Conservation (phyloP, 2,113 vertebrate genomes). For the Pachypanchax playfairii region DNA sequence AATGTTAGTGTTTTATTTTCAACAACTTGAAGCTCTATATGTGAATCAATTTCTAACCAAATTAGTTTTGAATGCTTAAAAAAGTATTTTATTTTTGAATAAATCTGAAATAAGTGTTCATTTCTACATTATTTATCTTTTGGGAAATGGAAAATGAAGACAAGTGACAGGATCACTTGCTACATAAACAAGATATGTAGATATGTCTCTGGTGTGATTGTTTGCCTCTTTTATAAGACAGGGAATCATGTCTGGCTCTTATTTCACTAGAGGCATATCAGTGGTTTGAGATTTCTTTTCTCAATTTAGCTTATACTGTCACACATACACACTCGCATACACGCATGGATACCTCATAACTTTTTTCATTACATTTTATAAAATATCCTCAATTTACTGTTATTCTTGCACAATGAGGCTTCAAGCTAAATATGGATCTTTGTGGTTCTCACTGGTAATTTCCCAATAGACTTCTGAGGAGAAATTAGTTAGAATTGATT, state of each 20-base stretch:
- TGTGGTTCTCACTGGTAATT: constrained; percentile 14
- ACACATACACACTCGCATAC: neutral
- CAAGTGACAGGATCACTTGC: constrained; percentile 1
- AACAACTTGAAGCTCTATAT: neutral
- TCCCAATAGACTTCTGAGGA: constrained; percentile 10
- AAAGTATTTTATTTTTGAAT: neutral
- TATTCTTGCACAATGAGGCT: constrained; percentile 7
- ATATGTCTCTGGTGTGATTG: neutral
- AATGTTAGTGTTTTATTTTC: constrained; percentile 1
- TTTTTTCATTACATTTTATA: neutral
- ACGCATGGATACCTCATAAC: neutral
- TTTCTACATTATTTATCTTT: neutral
- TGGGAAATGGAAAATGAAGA: neutral
- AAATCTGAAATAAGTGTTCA: neutral
- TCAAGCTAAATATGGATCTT: constrained; percentile 16
- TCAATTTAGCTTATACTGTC: neutral
- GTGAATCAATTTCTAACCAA: neutral
- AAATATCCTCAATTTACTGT: constrained; percentile 6
- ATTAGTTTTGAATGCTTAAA: neutral
- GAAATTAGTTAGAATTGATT: constrained; percentile 42
- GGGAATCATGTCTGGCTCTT: neutral
- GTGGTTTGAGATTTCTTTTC: neutral
- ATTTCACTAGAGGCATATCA: constrained; percentile 1
- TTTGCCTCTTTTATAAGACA: neutral
- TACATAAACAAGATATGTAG: neutral